These are phyloP conservation scores for Oscheius sp. DNA, from an alignment of 1,140 invertebrate genomes.

Conservation along the genomic window DNA sequence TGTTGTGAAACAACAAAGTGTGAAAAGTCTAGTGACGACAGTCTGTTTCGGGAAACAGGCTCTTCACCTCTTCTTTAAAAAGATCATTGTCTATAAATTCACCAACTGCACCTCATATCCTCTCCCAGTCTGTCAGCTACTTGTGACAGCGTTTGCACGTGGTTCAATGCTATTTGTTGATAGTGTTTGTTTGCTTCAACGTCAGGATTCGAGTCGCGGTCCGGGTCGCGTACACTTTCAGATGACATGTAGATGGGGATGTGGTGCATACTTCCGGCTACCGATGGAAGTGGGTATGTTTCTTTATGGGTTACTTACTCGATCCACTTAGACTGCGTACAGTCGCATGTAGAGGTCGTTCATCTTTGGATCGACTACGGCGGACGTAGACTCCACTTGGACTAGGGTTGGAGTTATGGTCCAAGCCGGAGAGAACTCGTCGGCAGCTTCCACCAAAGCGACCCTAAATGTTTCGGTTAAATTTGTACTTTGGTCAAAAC, in stretches of 20 bases:
- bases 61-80: conserved; percentile 28
- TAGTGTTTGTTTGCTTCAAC: conserved; percentile 6
- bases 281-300: not conserved
- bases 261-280: not conserved
- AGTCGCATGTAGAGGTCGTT: conserved; percentile 13
- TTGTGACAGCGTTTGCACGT: conserved; percentile 27
- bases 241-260: conserved; percentile 35
- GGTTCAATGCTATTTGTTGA: conserved; percentile 23
- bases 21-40: conserved; percentile 19
- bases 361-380: conserved; percentile 29
- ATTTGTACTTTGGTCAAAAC: not conserved
- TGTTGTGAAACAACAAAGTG: conserved; percentile 26
- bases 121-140: conserved; percentile 30
- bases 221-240: conserved; percentile 9
- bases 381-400: conserved; percentile 32
- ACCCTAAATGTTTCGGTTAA: not conserved
- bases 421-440: conserved; percentile 21
- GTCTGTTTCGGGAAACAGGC: conserved; percentile 25
- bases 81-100: not conserved
- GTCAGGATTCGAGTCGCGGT: not conserved
- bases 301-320: not conserved
- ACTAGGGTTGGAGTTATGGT: conserved; percentile 24
- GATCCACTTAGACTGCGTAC: not conserved
- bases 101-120: conserved; percentile 1
- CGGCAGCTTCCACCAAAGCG: conserved; percentile 16